Conservation (phyloP, 1,140 invertebrate species). For the Drosophila busckii region DNA sequence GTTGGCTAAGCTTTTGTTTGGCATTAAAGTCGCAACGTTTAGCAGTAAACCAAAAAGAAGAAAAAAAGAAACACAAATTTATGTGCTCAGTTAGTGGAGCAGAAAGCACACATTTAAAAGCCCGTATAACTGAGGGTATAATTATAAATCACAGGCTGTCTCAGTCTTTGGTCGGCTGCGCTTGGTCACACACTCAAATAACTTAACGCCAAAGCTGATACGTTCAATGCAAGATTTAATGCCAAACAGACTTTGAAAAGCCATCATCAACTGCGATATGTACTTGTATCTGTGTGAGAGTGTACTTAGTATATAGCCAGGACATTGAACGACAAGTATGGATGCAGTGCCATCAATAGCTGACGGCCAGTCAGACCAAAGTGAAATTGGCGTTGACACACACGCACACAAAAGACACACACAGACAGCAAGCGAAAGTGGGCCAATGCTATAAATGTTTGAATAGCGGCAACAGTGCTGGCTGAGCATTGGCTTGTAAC, state of each 20-base stretch:
- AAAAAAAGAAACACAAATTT: constrained; percentile 64
- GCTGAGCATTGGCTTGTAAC: too few relatives aligned
- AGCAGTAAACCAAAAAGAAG: too few relatives aligned
- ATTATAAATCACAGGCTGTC: constrained; percentile 23
- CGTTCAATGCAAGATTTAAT: constrained; percentile 53
- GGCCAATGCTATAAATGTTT: neutral
- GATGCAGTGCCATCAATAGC: constrained; percentile 64
- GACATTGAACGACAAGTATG: constrained; percentile 66
- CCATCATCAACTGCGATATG: constrained; percentile 65
- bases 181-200: constrained; percentile 62
- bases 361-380: constrained; percentile 32
- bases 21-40: constrained; percentile 30
- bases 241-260: constrained; percentile 56
- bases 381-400: constrained; percentile 52
- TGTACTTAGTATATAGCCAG: constrained; percentile 40
- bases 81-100: constrained; percentile 39
- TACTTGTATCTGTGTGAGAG: constrained; percentile 38
- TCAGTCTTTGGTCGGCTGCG: constrained; percentile 14
- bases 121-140: constrained; percentile 31
- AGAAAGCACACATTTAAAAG: constrained; percentile 30
- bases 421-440: constrained; percentile 2
- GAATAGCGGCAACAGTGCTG: constrained; percentile 17
- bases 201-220: constrained; percentile 64
- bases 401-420: constrained; percentile 9
- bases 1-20: constrained; percentile 7